Evolutionary conservation across 2,888 invertebrate genomes (phyloP).

Genomic region (Cataglyphis cursor): DNA sequence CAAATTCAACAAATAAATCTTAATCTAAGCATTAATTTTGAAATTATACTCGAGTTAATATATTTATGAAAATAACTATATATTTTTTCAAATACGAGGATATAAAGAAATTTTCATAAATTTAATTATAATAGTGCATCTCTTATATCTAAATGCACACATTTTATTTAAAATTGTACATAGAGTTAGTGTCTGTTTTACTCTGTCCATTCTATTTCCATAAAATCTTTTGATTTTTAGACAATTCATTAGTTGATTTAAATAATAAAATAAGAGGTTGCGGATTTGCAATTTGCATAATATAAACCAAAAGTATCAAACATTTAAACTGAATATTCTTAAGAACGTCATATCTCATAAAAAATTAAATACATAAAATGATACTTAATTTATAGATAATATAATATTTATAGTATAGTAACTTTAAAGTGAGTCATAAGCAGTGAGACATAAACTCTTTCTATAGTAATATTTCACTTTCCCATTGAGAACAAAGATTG

Average conservation of each 20-base stretch:
- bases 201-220: not conserved
- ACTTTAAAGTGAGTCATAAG: not conserved
- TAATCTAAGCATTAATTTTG: not conserved
- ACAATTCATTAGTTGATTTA: not conserved
- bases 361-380: not conserved
- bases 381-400: not conserved
- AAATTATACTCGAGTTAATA: not conserved
- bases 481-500: not conserved
- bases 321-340: not conserved
- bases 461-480: constrained; percentile 6
- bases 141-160: constrained; percentile 24
- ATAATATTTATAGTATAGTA: not conserved
- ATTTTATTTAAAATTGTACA: constrained; percentile 45
- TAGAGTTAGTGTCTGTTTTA: not conserved
- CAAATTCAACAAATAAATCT: too few relatives aligned
- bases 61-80: not conserved
- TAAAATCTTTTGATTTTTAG: constrained; percentile 20
- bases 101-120: constrained; percentile 1
- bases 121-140: not conserved
- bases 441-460: not conserved
- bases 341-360: not conserved
- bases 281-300: not conserved
- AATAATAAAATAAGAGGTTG: not conserved
- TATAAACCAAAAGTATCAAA: constrained; percentile 8
- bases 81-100: not conserved